Conservation (phyloP, 2,888 invertebrate genomes). For the Nemurella pictetii region DNA sequence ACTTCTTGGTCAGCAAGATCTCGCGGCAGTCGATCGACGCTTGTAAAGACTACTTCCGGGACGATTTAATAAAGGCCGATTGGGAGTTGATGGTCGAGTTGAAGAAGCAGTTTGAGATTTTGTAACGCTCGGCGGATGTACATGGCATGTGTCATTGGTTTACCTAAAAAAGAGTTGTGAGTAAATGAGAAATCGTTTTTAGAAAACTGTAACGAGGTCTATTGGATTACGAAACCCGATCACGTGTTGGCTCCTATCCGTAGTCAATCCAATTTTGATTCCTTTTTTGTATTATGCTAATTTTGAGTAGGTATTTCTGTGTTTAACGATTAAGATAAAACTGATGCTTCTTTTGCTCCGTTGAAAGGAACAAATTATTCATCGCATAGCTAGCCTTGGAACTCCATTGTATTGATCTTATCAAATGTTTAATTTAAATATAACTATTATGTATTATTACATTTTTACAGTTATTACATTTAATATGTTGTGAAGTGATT, state of each 20-base stretch:
- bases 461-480: no score
- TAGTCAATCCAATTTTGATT: neutral
- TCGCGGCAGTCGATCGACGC: constrained; percentile 97
- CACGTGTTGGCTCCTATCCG: no score
- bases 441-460: no score
- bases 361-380: no score
- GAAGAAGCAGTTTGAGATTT: constrained; percentile 95
- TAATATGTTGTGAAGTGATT: no score
- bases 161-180: neutral
- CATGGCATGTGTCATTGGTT: neutral
- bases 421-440: no score
- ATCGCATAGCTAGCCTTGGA: no score
- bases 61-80: constrained; percentile 94
- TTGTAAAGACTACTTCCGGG: constrained; percentile 98
- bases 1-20: constrained; percentile 95
- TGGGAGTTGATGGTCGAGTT: constrained; percentile 99
- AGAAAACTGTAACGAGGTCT: neutral
- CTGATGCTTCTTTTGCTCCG: no score
- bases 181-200: neutral
- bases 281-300: no score
- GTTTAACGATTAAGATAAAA: no score
- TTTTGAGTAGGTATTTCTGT: no score
- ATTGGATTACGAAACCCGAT: neutral
- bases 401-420: no score
- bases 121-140: constrained; percentile 58